Percentiles rank a stretch among this genome's conserved stretches.
Conservation (phyloP, 1,140 invertebrate genomes). For the Macrocentrus cingulum region DNA sequence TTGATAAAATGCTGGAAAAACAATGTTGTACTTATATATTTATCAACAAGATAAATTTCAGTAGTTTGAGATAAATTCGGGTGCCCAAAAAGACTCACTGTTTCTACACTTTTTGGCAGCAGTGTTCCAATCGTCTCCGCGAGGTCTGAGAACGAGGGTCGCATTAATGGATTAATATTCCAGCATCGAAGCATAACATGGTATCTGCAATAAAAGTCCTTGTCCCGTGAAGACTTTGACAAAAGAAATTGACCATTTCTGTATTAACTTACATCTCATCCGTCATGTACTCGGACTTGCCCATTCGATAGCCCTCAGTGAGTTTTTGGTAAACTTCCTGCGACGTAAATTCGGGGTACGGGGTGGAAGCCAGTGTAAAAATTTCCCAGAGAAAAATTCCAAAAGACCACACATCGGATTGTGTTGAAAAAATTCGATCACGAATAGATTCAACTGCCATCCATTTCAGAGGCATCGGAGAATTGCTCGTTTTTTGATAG, state of each 20-base stretch:
- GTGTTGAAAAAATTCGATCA: constrained; percentile 79
- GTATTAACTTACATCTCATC: constrained; percentile 73
- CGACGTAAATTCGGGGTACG: constrained; percentile 82
- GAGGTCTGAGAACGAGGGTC: constrained; percentile 79
- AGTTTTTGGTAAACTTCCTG: constrained; percentile 74
- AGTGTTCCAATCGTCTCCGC: constrained; percentile 74
- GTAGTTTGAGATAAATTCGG: background rate
- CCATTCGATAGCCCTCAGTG: constrained; percentile 83
- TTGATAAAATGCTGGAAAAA: constrained; percentile 78
- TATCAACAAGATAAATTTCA: background rate
- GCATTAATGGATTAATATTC: constrained; percentile 72
- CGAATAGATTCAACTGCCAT: constrained; percentile 80
- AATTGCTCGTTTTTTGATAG: constrained; percentile 87
- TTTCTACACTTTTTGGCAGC: constrained; percentile 78
- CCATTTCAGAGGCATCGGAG: constrained; percentile 81
- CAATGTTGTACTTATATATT: constrained; percentile 5
- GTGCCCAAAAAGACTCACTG: constrained; percentile 66
- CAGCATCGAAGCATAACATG: constrained; percentile 86
- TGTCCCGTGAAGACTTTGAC: too few species aligned
- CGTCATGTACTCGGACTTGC: constrained; percentile 78
- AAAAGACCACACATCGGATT: constrained; percentile 92
- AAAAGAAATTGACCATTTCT: too few species aligned
- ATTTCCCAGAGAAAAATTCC: constrained; percentile 94
- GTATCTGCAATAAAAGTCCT: constrained; percentile 73
- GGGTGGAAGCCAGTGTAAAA: constrained; percentile 84